Base-by-base conservation (phyloP, 2,888 invertebrate genomes). In the Drosophila buzzatii region DNA sequence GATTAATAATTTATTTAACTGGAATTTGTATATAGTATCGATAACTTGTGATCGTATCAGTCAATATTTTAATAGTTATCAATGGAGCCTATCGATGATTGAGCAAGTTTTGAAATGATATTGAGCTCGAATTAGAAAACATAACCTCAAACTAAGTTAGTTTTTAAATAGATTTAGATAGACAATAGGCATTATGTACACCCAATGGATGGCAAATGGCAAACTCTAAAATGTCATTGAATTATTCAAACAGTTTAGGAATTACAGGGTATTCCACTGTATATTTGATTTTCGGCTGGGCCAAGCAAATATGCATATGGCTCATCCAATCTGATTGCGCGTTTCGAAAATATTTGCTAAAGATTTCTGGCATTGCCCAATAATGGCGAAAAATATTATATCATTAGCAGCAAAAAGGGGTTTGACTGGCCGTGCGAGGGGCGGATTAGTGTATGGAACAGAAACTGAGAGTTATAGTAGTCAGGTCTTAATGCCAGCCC, bases 341-440 rank as follows among this genome's bases (percentile, higher is more conserved):
- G 56, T 77, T 72, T 64, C 72, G 73, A 75, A 75, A 79, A 79
- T 79, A 47, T 79, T 75, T 70, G 82, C 79, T 69, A 67, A 81
- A 79, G 41, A 66, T 81, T 70, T 68, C 82, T 79, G 73, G 73
- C 79, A 73, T 82, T 80, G 80, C 70, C 79, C 52, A 52, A 81
- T 42, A 66, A 45, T 51, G 62, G 45, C 62, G 63, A 57, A 60
- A 66, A 47, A 44, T 61, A 79, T 79, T 76, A 77, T 79, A 47
- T 77, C 67, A 77, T 77, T 75, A 71, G 63, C 71, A 45, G 31
- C 23, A 41, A 18, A 53, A 39, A 10, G 20, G 33, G 33, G 27
- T n/a, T 18, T 10, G 20, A 33, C 41, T 8, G 41, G 16, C 37
- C 3, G 8, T 12, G 20, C 10, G 31, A 1, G 16, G 3, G 2